Evolutionary conservation across 92 coral and sea anemone genomes (phyloP).

Genomic region (Heliopora coerulea): DNA sequence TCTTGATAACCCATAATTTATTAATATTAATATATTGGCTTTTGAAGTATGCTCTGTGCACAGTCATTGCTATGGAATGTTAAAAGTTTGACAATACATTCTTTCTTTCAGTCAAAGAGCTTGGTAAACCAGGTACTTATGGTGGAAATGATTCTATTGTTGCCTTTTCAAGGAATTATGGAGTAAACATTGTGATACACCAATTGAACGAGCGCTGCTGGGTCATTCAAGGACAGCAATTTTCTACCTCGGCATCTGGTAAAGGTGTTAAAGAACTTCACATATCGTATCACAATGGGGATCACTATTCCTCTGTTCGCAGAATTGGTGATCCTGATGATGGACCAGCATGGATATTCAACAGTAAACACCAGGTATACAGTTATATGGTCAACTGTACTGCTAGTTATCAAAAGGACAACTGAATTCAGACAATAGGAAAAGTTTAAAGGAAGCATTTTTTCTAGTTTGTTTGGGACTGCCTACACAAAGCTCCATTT

Average conservation of each 20-base stretch:
- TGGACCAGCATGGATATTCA: slow-evolving; percentile 88
- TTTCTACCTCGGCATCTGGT: slow-evolving; percentile 48
- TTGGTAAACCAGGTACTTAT: slow-evolving; percentile 77
- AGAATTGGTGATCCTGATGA: slow-evolving; percentile 63
- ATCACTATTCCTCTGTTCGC: slow-evolving; percentile 93
- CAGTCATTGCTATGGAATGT: too few species aligned
- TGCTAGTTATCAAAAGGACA: too few species aligned
- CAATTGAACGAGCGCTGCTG: slow-evolving; percentile 94
- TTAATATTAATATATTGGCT: too few species aligned
- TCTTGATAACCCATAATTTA: too few species aligned
- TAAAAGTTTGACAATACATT: too few species aligned
- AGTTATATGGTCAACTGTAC: neutral
- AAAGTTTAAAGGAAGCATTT: neutral
- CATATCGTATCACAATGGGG: slow-evolving; percentile 90
- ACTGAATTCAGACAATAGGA: slow-evolving; percentile 44
- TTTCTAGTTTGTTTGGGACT: too few species aligned
- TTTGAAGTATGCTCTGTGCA: too few species aligned
- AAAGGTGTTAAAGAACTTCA: slow-evolving; percentile 66
- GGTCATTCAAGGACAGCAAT: slow-evolving; percentile 82
- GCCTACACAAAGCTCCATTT: too few species aligned
- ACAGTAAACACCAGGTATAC: slow-evolving; percentile 43
- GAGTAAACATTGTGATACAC: slow-evolving; percentile 83
- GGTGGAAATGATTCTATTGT: slow-evolving; percentile 97
- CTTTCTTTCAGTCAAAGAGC: slow-evolving; percentile 61
- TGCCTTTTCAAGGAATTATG: slow-evolving; percentile 91